Conservation (phyloP, 2,888 invertebrate genomes). For the Venusia cambrica region DNA sequence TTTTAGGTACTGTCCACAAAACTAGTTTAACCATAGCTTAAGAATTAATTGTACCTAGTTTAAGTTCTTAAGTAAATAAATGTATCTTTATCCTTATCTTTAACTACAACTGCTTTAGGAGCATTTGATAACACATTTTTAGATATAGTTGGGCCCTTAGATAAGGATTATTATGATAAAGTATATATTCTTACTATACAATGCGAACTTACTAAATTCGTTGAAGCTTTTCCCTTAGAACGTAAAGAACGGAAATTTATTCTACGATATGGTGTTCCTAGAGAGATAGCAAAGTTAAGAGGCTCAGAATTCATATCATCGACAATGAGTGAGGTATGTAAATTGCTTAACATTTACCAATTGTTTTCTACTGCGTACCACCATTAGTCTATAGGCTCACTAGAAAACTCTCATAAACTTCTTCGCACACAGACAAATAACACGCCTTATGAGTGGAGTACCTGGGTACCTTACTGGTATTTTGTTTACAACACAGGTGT, state of each 20-base stretch:
- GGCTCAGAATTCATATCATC: slow-evolving; percentile 21
- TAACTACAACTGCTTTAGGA: slow-evolving; percentile 19
- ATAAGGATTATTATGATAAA: slow-evolving; percentile 18
- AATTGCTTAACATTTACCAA: slow-evolving; percentile 18
- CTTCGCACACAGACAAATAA: slow-evolving; percentile 16
- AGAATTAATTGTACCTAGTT: no score
- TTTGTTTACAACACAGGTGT: slow-evolving; percentile 27
- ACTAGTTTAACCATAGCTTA: no score
- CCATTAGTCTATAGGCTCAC: slow-evolving; percentile 16
- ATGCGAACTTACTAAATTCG: slow-evolving; percentile 28
- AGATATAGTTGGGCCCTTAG: slow-evolving; percentile 24
- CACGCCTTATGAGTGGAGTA: slow-evolving; percentile 14
- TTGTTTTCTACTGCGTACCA: slow-evolving; percentile 21
- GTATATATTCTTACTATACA: slow-evolving; percentile 29
- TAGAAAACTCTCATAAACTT: slow-evolving; percentile 21
- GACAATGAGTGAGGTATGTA: slow-evolving; percentile 18
- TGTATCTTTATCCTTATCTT: no score
- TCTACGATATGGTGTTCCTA: slow-evolving; percentile 13
- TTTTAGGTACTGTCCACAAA: no score
- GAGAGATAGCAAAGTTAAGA: slow-evolving; percentile 14
- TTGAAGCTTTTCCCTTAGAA: slow-evolving; percentile 14
- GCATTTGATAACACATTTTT: slow-evolving; percentile 25
- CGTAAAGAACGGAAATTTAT: slow-evolving; percentile 14
- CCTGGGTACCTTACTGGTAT: slow-evolving; percentile 26
- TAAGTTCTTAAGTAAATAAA: no score